Evolutionary conservation across 2,888 invertebrate species (phyloP), one percentile per base, ranked within the genome.

Genomic region (Drosophila testacea): DNA sequence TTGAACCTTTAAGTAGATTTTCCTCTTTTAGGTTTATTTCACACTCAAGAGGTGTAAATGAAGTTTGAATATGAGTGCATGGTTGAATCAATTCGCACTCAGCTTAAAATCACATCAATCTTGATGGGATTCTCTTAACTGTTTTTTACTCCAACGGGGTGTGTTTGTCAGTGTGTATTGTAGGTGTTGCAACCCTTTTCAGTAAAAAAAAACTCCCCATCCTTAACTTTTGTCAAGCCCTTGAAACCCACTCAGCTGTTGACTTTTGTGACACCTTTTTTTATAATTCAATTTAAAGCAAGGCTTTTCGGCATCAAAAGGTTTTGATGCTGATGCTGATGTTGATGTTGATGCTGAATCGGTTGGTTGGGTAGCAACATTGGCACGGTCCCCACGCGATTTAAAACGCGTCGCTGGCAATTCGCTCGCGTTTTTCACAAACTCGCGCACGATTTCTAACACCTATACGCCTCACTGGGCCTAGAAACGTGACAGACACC

Each of bases 271-370:
- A 85, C 83, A 81, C 81, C 86, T 85, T 82, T 69, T 73, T 68
- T 73, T 82, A 83, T 85, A 81, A 81, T 81, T 81, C 81, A 81
- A 85, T 85, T 85, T 81, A 63, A 65, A 72, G 81, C 74, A 75
- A 72, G 61, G 41, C 52, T 55, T 64, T 74, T 69, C 62, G 80
- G 71, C 80, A 71, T 84, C 81, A 85, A 81, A 81, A 79, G 81
- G 83, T 77, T 83, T 76, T 48, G 42, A 44, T 46, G 32, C 64
- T 77, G 76, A 55, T 41, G 62, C 48, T 61, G 66, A 71, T 56
- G 56, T 39, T 55, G 22, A 46, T 38, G 28, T 5, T 32, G 13
- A 39, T 39, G 39, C 57, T 30, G 71, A 55, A 71, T 54, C 64
- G 69, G 47, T 44, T 64, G 52, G 64, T 13, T 56, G 55, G 41